Percentiles rank a stretch among this genome's conserved stretches.
Conservation (phyloP, 2,888 invertebrate species). For the Polyploca ridens region DNA sequence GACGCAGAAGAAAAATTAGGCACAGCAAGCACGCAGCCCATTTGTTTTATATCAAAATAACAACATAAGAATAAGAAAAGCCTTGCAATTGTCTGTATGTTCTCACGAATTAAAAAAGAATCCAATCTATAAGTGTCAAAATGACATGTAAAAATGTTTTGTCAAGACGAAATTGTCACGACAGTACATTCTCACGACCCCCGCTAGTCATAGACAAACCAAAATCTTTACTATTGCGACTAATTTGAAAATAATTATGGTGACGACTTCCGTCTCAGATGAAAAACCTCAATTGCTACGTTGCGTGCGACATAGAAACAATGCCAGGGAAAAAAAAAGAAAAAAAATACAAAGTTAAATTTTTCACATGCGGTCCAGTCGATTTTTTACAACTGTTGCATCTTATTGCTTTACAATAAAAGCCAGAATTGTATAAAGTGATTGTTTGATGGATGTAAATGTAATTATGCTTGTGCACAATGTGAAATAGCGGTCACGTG, state of each 20-base stretch:
- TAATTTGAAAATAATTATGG: conserved; percentile 80
- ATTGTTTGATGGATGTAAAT: background rate
- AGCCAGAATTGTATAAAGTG: background rate
- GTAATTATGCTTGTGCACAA: conserved; percentile 12
- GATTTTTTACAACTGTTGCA: conserved; percentile 28
- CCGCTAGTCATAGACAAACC: conserved; percentile 43
- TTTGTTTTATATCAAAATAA: no score
- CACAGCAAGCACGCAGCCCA: background rate
- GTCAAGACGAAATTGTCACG: conserved; percentile 14
- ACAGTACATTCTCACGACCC: conserved; percentile 23
- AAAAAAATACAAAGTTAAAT: conserved; percentile 32
- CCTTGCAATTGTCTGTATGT: background rate
- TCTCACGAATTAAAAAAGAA: conserved; percentile 5
- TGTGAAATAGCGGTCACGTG: conserved; percentile 15
- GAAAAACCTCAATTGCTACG: conserved; percentile 73
- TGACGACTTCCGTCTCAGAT: conserved; percentile 67
- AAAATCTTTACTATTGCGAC: conserved; percentile 67
- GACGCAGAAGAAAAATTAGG: no score
- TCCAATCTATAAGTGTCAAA: conserved; percentile 5
- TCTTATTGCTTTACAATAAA: conserved; percentile 11
- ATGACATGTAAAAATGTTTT: conserved; percentile 32
- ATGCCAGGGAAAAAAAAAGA: conserved; percentile 58
- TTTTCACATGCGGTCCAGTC: conserved; percentile 33
- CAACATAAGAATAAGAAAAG: background rate
- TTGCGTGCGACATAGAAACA: conserved; percentile 74